These are phyloP conservation scores for Lepilemur septentrionalis DNA, from an alignment of 2,797 vertebrate species.

Conservation along the genomic window DNA sequence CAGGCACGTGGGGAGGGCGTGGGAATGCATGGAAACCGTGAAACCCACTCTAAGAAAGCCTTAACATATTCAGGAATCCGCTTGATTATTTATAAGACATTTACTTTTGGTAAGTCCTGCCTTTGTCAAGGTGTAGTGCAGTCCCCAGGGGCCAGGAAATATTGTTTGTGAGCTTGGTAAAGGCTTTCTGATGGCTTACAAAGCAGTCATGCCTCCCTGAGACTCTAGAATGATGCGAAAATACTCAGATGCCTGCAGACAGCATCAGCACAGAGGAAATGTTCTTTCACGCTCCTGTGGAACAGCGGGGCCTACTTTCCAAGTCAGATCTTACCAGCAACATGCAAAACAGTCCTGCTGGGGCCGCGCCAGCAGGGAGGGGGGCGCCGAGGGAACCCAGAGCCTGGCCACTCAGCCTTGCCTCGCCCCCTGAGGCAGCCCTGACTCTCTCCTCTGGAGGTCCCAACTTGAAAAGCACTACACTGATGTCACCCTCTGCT, in stretches of 20 bases:
- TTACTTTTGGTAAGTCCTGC: constrained; percentile 36
- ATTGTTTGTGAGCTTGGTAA: neutral
- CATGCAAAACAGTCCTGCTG: neutral
- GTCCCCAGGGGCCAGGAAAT: neutral
- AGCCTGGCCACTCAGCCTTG: neutral
- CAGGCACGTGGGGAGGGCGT: neutral
- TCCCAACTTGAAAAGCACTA: neutral
- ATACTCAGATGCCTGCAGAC: neutral
- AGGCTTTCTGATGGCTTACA: neutral
- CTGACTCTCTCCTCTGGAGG: neutral
- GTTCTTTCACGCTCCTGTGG: neutral
- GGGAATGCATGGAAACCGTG: neutral
- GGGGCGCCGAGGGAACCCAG: neutral
- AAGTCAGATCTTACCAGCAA: neutral
- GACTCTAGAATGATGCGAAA: neutral
- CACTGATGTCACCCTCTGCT: neutral
- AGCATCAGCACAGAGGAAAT: neutral
- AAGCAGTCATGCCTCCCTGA: neutral
- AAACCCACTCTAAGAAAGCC: neutral
- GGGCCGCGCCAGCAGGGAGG: neutral
- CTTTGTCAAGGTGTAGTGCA: neutral
- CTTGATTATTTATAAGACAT: neutral
- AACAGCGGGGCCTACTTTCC: neutral
- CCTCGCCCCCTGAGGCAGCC: neutral
- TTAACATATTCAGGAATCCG: constrained; percentile 5